Conservation (phyloP, 64 coral and sea anemone species). For the Cladopsammia gracilis region DNA sequence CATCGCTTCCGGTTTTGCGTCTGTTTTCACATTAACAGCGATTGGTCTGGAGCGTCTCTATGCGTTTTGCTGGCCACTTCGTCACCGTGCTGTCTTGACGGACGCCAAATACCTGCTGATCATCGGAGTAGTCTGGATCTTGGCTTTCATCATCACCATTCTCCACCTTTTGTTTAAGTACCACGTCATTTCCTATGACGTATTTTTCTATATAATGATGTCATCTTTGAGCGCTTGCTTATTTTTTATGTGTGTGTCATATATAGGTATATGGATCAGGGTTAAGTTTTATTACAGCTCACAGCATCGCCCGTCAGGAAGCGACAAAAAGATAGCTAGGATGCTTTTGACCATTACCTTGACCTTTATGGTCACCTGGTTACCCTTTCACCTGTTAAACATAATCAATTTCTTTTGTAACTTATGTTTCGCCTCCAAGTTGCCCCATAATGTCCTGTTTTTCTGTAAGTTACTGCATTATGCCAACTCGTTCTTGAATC, state of each 20-base stretch:
- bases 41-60: slow-evolving; percentile 77
- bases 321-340: slow-evolving; percentile 51
- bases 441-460: slow-evolving; percentile 58
- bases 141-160: slow-evolving; percentile 45
- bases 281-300: slow-evolving; percentile 43
- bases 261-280: slow-evolving; percentile 67
- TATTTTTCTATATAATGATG: slow-evolving; percentile 77
- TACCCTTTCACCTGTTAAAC: slow-evolving; percentile 78
- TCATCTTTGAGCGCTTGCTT: slow-evolving; percentile 44
- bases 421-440: slow-evolving; percentile 19
- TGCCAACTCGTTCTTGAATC: slow-evolving; percentile 75
- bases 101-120: slow-evolving; percentile 4
- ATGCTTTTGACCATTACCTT: slow-evolving; percentile 78
- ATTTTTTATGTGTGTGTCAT: slow-evolving; percentile 53
- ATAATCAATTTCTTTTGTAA: slow-evolving; percentile 79
- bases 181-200: slow-evolving; percentile 24
- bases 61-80: slow-evolving; percentile 55
- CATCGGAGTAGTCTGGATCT: slow-evolving; percentile 41
- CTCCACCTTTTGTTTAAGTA: slow-evolving; percentile 67
- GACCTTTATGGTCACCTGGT: slow-evolving; percentile 69
- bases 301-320: background rate
- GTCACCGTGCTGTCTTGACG: background rate
- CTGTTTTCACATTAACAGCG: slow-evolving; percentile 77
- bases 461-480: slow-evolving; percentile 79
- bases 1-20: slow-evolving; percentile 80